These are phyloP conservation scores for Camelus bactrianus DNA, from an alignment of 2,113 vertebrate species.

Conservation along the genomic window DNA sequence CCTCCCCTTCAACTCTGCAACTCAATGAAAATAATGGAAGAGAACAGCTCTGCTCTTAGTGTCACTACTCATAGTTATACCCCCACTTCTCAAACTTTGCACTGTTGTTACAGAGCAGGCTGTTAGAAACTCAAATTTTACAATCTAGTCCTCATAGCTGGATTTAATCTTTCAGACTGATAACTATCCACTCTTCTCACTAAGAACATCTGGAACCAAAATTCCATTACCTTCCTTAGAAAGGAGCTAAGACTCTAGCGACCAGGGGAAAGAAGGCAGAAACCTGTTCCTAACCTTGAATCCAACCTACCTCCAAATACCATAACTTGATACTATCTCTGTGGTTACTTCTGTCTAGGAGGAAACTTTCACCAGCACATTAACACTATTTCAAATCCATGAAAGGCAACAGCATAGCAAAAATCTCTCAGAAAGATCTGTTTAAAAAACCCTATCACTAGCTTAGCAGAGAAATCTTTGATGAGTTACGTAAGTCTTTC, in stretches of 20 bases:
- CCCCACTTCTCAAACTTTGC: neutral
- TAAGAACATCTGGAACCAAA: neutral
- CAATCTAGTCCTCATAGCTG: neutral
- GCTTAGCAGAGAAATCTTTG: neutral
- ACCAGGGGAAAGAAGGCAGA: neutral
- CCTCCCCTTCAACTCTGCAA: neutral
- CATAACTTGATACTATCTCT: neutral
- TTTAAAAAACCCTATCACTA: slow-evolving; percentile 45
- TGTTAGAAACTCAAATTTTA: neutral
- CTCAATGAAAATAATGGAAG: neutral
- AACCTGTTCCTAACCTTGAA: neutral
- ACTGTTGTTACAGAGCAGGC: neutral
- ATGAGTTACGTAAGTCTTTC: neutral
- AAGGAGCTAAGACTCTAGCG: neutral
- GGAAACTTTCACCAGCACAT: neutral
- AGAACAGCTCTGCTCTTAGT: neutral
- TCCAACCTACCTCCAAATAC: neutral
- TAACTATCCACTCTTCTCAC: neutral
- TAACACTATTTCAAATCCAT: neutral
- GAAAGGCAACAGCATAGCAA: neutral
- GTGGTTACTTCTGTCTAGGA: neutral
- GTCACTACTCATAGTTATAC: neutral
- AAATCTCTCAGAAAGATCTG: slow-evolving; percentile 30
- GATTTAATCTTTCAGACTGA: neutral
- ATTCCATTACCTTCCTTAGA: neutral